Evolutionary conservation across 2,113 vertebrate genomes (phyloP).

Genomic region (Ciconia maguari): DNA sequence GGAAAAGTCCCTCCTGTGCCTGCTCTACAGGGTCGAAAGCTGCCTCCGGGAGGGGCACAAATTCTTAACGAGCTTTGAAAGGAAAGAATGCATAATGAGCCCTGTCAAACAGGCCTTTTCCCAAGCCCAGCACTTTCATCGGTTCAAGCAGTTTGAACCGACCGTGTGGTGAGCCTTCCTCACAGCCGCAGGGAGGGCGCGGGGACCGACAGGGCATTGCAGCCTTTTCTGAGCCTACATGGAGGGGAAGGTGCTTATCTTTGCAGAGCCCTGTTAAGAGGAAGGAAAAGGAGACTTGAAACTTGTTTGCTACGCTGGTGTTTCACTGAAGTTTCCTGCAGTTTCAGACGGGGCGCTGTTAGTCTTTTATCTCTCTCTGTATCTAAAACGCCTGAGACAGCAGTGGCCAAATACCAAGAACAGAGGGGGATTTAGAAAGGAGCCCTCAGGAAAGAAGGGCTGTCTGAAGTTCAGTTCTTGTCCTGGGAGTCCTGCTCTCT

Average conservation of each 20-base stretch:
- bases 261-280: neutral
- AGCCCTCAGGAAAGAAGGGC: neutral
- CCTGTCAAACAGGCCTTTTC: neutral
- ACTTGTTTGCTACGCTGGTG: neutral
- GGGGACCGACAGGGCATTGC: accelerated
- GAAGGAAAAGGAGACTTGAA: neutral
- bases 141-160: too few relatives aligned
- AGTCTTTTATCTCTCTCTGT: neutral
- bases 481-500: neutral
- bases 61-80: neutral
- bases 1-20: neutral
- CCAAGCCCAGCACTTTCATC: neutral
- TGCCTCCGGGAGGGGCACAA: neutral
- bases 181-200: neutral
- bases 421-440: neutral
- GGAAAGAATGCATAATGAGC: accelerated
- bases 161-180: neutral
- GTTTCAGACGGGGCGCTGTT: neutral
- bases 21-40: neutral
- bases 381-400: neutral
- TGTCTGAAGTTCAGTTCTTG: neutral
- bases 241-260: neutral
- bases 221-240: neutral
- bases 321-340: neutral
- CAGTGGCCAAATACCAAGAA: neutral